A percentile compares a stretch with the other conserved stretches of the same genome.
phyloP scores from a whole-genome alignment of 2,888 invertebrate species.

The Metallyticus violacea region DNA sequence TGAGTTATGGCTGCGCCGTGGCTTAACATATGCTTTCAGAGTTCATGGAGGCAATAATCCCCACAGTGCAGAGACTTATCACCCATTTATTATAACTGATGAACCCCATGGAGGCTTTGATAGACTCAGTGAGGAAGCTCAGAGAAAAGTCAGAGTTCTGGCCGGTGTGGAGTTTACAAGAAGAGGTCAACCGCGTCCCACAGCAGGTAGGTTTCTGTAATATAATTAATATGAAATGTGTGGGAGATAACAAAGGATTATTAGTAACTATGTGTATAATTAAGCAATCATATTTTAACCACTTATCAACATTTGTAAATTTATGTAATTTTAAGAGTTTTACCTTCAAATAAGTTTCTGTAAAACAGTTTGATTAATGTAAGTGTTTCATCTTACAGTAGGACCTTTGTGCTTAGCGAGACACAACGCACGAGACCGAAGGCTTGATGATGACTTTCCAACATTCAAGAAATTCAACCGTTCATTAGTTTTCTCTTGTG shows the following conservation, averaged over 20 bases:
- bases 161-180: slow-evolving; percentile 81
- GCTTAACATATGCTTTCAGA: slow-evolving; percentile 78
- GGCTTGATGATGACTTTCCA: slow-evolving; percentile 73
- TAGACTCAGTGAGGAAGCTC: slow-evolving; percentile 65
- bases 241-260: too few relatives aligned
- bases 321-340: too few relatives aligned
- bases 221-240: too few relatives aligned
- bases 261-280: too few relatives aligned
- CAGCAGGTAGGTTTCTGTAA: slow-evolving; percentile 57
- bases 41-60: slow-evolving; percentile 85
- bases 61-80: slow-evolving; percentile 79
- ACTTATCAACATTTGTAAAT: too few relatives aligned
- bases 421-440: slow-evolving; percentile 65
- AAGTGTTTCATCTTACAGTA: slow-evolving; percentile 49
- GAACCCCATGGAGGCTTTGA: slow-evolving; percentile 82
- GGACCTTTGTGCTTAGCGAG: slow-evolving; percentile 76
- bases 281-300: too few relatives aligned
- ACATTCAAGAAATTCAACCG: slow-evolving; percentile 84
- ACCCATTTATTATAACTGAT: slow-evolving; percentile 85
- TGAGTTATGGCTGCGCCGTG: slow-evolving; percentile 82
- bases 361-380: background rate
- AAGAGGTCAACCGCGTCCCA: slow-evolving; percentile 74
- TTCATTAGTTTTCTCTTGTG: slow-evolving; percentile 68
- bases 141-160: slow-evolving; percentile 67
- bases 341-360: too few relatives aligned